A percentile compares a stretch with the other conserved stretches of the same genome.
Conservation (phyloP, 2,797 vertebrate genomes). For the Hydrophis major region DNA sequence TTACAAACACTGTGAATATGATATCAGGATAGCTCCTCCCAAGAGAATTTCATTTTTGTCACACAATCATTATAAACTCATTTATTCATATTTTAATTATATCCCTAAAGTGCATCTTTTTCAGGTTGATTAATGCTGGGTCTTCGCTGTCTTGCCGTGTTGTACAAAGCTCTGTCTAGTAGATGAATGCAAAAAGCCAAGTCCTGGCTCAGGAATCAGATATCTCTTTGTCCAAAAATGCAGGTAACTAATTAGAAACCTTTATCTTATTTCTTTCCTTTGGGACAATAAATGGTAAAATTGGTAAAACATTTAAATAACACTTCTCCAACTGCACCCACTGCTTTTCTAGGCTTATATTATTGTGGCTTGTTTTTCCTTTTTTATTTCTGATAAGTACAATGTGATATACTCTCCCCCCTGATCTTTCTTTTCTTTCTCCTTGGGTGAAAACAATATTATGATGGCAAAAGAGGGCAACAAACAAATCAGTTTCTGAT, state of each 20-base stretch:
- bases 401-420: neutral
- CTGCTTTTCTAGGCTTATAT: neutral
- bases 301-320: neutral
- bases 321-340: neutral
- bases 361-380: neutral
- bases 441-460: constrained; percentile 44
- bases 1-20: neutral
- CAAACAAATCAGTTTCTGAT: constrained; percentile 40
- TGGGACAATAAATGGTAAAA: neutral
- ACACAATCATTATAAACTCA: constrained; percentile 21
- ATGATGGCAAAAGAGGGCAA: constrained; percentile 51
- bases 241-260: neutral
- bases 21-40: constrained; percentile 20
- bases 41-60: constrained; percentile 27
- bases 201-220: neutral
- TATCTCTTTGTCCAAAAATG: neutral
- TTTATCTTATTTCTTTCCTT: neutral
- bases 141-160: constrained; percentile 19
- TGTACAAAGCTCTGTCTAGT: neutral
- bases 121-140: constrained; percentile 23
- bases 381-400: neutral
- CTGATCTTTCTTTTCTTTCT: constrained; percentile 27
- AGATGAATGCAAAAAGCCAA: neutral
- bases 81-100: constrained; percentile 26
- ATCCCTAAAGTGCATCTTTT: constrained; percentile 29